Evolutionary conservation across 2,888 invertebrate species (phyloP), one percentile per base, ranked within the genome.

Genomic region (Drosophila mulleri): DNA sequence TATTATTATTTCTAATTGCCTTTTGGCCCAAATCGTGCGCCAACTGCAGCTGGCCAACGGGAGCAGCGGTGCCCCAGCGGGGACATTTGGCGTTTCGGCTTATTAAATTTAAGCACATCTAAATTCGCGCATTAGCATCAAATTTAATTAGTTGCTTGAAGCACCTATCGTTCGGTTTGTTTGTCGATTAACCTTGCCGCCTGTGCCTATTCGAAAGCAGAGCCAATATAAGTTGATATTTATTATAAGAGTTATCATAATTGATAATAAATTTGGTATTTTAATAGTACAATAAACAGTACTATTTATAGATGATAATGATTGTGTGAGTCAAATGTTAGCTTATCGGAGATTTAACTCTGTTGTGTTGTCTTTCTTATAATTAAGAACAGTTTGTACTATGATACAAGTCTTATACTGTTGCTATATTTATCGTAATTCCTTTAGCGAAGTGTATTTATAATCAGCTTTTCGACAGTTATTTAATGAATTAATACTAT

Each of bases 1-100:
- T 83, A 75, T 82, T 83, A 78, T 85, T 84, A 87, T 84, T 88
- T 85, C 74, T 79, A 88, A 82, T 85, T 85, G 85, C 61, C 73
- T 75, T 73, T 72, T 52, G 61, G 32, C 26, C 12, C 44, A 44
- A 26, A 14, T 63, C 48, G 41, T 18, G 64, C 32, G 35, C 20
- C 57, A 57, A 41, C 39, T 60, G 48, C 68, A 58, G 64, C 72
- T 70, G 50, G 35, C 71, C 70, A 54, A 59, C 39, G 56, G 66
- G 45, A 45, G 42, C 26, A 58, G 23, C 16, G 14, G 0, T 18
- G 9, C 32, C 32, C 50, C 50, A 50, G 12, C 32, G 50, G 32
- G 14, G 16, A 26, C 66, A 61, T 72, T 72, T 41, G 61, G 32
- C 59, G 8, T 12, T 29, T 48, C 16, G 48, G 37, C 61, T 52